Evolutionary conservation across 2,797 vertebrate species (phyloP), one percentile per base, ranked within the genome.

Genomic region (Hephaestus fuliginosus): DNA sequence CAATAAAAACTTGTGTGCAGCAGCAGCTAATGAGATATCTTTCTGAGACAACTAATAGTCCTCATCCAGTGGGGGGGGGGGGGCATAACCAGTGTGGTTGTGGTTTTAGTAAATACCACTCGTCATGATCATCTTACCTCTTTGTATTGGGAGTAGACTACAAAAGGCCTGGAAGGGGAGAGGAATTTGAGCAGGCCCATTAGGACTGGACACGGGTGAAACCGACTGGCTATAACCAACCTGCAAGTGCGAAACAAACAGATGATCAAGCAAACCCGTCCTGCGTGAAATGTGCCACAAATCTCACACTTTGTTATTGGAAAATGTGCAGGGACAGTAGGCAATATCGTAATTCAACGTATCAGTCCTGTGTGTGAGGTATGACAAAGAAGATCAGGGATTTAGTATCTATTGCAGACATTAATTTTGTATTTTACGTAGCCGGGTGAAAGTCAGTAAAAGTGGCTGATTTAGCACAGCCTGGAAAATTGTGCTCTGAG

Each of bases 111-210:
- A 43, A 73, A 68, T 18, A 39, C 22, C n/a, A 1, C 9, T 1
- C 1, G 2, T 7, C n/a, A 1, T 44, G 51, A 64, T 43, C 70
- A 56, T 49, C 86, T 94, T 95, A 99, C 98, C 98, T 99, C 98
- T 96, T 97, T 98, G 73, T 97, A 97, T 56, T 99, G 98, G 84
- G 97, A 98, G 93, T 97, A 98, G 53, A 97, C 96, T 18, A 99
- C 97, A 48, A 99, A 99, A 2, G 98, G 98, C 86, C 98, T 96
- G 55, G 98, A 99, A 51, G 98, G 97, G 70, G 98, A 95, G 80
- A 99, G 95, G 69, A 99, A 98, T 65, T 96, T 96, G 86, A 99
- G 60, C 67, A 99, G 92, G 33, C 95, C 88, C 77, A 99, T 93
- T 18, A 99, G 85, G 72, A 98, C 90, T 0, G 97, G 94, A 70